Conservation (phyloP, 2,888 invertebrate genomes). For the Apeira syringaria region DNA sequence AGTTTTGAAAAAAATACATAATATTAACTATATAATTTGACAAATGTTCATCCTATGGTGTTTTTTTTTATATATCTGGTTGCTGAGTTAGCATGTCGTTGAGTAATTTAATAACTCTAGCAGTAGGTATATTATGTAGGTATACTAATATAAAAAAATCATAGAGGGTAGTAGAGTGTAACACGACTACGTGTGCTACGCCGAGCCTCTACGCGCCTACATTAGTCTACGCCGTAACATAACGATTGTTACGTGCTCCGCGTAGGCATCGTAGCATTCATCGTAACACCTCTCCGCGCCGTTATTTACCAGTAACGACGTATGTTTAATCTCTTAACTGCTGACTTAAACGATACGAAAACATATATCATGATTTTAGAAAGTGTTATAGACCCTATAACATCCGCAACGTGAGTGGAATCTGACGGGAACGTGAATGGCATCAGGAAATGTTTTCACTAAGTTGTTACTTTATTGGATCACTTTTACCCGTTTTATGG, state of each 20-base stretch:
- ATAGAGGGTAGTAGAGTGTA: no score
- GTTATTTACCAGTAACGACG: slow-evolving; percentile 16
- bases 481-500: background rate
- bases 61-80: no score
- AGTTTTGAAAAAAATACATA: no score
- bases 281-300: slow-evolving; percentile 1
- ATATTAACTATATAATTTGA: no score
- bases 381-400: slow-evolving; percentile 32
- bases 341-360: slow-evolving; percentile 13
- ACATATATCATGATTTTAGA: slow-evolving; percentile 37
- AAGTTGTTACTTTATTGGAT: background rate
- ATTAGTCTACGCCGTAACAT: slow-evolving; percentile 10
- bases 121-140: no score
- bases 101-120: no score
- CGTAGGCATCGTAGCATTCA: slow-evolving; percentile 12
- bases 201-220: slow-evolving; percentile 10
- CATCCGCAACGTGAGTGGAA: slow-evolving; percentile 30
- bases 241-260: slow-evolving; percentile 15
- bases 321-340: slow-evolving; percentile 20
- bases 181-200: slow-evolving; percentile 4
- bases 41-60: no score
- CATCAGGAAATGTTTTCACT: background rate
- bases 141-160: no score
- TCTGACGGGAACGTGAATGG: background rate
- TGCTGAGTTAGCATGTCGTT: no score